Conservation (phyloP, 2,888 invertebrate species). For the Octonoba sinensis region DNA sequence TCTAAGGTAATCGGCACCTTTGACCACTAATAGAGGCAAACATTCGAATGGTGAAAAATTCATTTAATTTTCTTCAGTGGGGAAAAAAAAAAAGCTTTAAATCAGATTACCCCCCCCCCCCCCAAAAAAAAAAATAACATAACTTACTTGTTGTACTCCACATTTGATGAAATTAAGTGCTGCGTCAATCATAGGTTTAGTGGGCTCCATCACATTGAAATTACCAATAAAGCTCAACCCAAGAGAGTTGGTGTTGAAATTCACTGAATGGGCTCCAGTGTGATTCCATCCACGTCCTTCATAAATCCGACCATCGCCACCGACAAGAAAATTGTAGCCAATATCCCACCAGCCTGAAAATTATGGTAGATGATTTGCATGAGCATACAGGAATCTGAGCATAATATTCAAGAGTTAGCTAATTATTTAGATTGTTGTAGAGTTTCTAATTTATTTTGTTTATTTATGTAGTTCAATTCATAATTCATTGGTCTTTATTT, state of each 20-base stretch:
- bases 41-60: no score
- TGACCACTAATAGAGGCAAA: no score
- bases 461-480: no score
- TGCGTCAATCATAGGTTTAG: slow-evolving; percentile 29
- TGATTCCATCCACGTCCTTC: slow-evolving; percentile 69
- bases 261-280: slow-evolving; percentile 68
- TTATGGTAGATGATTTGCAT: not conserved
- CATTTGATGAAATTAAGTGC: slow-evolving; percentile 36
- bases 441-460: no score
- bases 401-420: not conserved
- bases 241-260: slow-evolving; percentile 47
- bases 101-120: not conserved
- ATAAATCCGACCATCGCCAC: slow-evolving; percentile 69
- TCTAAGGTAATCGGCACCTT: no score
- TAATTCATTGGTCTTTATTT: no score
- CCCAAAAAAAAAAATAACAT: not conserved
- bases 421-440: no score
- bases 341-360: slow-evolving; percentile 55
- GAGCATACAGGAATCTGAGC: not conserved
- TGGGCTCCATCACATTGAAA: slow-evolving; percentile 17
- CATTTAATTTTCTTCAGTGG: not conserved
- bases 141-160: slow-evolving; percentile 43
- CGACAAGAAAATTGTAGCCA: slow-evolving; percentile 69
- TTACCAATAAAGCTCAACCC: slow-evolving; percentile 54
- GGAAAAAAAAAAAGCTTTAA: not conserved